A percentile compares a stretch with the other conserved stretches of the same genome.
Conservation (phyloP, 2,797 vertebrate genomes). For the Molossus molossus region DNA sequence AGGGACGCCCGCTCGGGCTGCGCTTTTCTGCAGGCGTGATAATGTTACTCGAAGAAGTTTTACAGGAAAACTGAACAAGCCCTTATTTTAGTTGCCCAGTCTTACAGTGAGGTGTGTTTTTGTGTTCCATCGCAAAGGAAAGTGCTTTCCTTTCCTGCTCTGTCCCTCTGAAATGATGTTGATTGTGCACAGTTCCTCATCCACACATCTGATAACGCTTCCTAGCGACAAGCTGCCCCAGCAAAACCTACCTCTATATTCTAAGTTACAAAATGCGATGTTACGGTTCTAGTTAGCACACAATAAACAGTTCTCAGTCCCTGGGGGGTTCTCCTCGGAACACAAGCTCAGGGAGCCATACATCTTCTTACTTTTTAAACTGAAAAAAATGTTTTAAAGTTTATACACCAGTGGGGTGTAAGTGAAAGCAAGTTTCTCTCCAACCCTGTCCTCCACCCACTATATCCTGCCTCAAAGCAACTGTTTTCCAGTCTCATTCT, state of each 20-base stretch:
- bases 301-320: neutral
- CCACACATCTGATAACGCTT: neutral
- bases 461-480: neutral
- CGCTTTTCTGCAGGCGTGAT: neutral
- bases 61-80: neutral
- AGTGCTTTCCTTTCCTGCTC: neutral
- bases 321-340: neutral
- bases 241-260: neutral
- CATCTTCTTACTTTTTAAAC: neutral
- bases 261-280: neutral
- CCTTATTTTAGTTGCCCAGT: neutral
- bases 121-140: neutral
- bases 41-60: neutral
- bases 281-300: neutral
- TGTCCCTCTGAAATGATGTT: neutral
- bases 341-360: neutral
- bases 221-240: neutral
- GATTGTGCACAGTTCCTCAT: neutral
- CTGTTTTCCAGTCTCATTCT: fast-evolving
- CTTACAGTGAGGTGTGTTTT: neutral
- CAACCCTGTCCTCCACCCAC: neutral
- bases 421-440: neutral
- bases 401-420: neutral
- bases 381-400: neutral
- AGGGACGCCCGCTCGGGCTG: neutral